These are phyloP conservation scores for Myathropa florea DNA, from an alignment of 2,888 invertebrate genomes.

Conservation along the genomic window DNA sequence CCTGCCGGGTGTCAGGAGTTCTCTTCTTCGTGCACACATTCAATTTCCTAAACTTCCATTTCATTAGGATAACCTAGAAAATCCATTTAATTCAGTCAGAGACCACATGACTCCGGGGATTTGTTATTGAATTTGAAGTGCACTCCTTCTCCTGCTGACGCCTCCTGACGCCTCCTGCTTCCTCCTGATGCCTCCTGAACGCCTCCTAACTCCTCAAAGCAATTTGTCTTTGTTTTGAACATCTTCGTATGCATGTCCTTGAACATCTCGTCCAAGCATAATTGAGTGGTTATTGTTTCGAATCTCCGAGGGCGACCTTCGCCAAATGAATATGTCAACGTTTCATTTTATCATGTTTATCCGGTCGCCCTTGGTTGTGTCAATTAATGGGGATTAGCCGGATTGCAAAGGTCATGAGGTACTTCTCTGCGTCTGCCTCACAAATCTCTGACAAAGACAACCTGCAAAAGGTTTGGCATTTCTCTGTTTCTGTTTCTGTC, in stretches of 20 bases:
- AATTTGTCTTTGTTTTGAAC: no score
- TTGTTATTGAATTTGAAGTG: no score
- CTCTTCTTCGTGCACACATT: no score
- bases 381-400: not conserved
- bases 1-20: no score
- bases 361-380: not conserved
- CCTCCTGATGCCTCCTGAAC: no score
- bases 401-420: not conserved
- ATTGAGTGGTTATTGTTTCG: not conserved
- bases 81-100: not conserved
- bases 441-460: not conserved
- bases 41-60: not conserved
- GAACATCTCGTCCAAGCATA: not conserved
- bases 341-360: not conserved
- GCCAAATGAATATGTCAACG: not conserved
- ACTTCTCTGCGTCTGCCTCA: no score
- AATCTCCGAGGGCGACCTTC: not conserved
- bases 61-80: no score
- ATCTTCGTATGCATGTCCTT: not conserved
- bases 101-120: no score
- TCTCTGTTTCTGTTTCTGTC: not conserved
- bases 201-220: no score
- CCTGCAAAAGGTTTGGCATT: not conserved
- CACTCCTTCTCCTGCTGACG: no score
- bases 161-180: no score